phyloP scores from a whole-genome alignment of 2,888 invertebrate genomes.

The Barypeithes pellucidus region DNA sequence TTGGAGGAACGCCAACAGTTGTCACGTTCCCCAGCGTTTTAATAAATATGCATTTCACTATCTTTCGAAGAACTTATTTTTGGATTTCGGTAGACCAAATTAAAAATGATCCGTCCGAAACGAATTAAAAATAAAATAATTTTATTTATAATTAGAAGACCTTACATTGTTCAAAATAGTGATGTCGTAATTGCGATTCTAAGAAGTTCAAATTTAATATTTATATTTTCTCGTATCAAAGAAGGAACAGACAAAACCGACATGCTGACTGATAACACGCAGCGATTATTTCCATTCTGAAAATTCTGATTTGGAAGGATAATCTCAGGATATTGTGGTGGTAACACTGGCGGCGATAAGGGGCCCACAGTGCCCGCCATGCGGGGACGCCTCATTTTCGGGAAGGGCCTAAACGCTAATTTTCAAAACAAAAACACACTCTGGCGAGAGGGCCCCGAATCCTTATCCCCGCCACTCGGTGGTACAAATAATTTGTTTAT shows the following conservation, averaged over 20 bases:
- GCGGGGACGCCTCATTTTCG: too few species aligned
- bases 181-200: not conserved
- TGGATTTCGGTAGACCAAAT: constrained; percentile 19
- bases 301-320: not conserved
- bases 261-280: not conserved
- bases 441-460: too few species aligned
- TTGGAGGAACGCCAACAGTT: constrained; percentile 41
- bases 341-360: too few species aligned
- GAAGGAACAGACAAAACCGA: not conserved
- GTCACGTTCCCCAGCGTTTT: constrained; percentile 31
- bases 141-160: not conserved
- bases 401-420: too few species aligned
- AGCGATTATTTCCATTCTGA: not conserved
- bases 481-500: too few species aligned
- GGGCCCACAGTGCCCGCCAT: too few species aligned
- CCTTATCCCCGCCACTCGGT: too few species aligned
- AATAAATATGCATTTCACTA: constrained; percentile 46
- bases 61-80: constrained; percentile 33
- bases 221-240: not conserved
- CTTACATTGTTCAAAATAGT: constrained; percentile 15
- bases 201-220: not conserved
- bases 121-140: constrained; percentile 20
- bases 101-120: constrained; percentile 10
- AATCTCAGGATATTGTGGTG: not conserved
- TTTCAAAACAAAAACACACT: too few species aligned